Conservation (phyloP, 2,113 vertebrate genomes). For the Vidua chalybeata region DNA sequence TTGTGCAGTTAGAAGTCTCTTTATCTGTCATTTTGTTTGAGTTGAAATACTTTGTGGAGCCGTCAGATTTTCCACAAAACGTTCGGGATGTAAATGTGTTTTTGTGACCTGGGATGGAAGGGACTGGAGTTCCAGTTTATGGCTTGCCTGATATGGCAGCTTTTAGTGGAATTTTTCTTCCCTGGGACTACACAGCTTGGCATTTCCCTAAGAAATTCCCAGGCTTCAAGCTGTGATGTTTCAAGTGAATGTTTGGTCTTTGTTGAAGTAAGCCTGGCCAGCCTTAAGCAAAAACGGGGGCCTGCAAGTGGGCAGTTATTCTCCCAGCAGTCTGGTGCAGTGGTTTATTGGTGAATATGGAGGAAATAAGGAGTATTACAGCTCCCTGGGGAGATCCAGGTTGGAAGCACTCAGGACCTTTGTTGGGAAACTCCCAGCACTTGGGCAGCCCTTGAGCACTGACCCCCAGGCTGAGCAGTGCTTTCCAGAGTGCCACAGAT, state of each 20-base stretch:
- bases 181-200: neutral
- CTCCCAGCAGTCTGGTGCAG: neutral
- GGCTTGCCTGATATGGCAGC: neutral
- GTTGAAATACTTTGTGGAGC: neutral
- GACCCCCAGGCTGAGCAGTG: neutral
- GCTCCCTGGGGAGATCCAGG: neutral
- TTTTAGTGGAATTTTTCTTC: neutral
- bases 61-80: neutral
- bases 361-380: neutral
- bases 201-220: neutral
- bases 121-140: neutral
- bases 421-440: neutral
- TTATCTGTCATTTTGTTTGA: conserved; percentile 1
- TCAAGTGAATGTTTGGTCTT: neutral
- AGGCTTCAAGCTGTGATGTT: neutral
- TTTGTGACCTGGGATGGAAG: neutral
- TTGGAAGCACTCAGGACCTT: neutral
- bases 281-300: neutral
- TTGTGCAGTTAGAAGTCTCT: neutral
- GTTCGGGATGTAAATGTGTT: neutral
- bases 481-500: neutral
- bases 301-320: neutral
- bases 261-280: neutral
- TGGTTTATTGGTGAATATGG: neutral
- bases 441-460: neutral